Base-by-base conservation (phyloP, 2,797 vertebrate species). In the Sarcophilus harrisii region DNA sequence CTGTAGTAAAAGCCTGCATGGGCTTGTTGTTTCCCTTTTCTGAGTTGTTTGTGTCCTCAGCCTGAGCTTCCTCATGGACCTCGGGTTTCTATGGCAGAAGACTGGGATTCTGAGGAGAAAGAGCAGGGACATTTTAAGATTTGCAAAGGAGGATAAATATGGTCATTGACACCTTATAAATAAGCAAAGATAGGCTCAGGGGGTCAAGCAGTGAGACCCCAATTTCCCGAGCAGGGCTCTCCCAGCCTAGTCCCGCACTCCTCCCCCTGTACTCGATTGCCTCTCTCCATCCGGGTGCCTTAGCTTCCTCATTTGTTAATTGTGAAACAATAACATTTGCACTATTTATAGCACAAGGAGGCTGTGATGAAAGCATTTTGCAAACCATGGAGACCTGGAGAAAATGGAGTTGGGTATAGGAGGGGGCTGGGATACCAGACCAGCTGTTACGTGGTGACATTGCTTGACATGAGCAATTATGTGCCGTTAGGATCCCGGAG, bases 1-100 rank as follows among this genome's bases (percentile, higher is more conserved):
- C 1, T n/a, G 16, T 5, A 32, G 30, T 14, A 14, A n/a, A n/a
- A 32, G 32, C 16, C 14, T 5, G 1, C n/a, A 8, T 5, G 5
- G n/a, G 3, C 73, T 81, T 81, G 21, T 45, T 45, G 45, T 18
- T 38, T 9, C 38, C 18, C 38, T 9, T 81, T 27, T 49, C 73
- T 49, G 9, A 24, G 0, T 49, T 27, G 73, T 27, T 49, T 49
- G 38, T 45, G 38, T 24, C 12, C 30, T 81, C 5, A 73, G 38
- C 21, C 73, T 45, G 32, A 38, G 73, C 73, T 87, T 87, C 38
- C 30, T 12, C 11, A 24, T 27, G 38, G 38, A 49, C 9, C 3
- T 87, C 38, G 4, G 21, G 45, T 38, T 4, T 87, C 30, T 3
- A 73, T 1, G 27, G 18, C 32, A n/a, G 62, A 38, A 87, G 29